phyloP scores from a whole-genome alignment of 2,888 invertebrate genomes.

The Lobophora halterata region DNA sequence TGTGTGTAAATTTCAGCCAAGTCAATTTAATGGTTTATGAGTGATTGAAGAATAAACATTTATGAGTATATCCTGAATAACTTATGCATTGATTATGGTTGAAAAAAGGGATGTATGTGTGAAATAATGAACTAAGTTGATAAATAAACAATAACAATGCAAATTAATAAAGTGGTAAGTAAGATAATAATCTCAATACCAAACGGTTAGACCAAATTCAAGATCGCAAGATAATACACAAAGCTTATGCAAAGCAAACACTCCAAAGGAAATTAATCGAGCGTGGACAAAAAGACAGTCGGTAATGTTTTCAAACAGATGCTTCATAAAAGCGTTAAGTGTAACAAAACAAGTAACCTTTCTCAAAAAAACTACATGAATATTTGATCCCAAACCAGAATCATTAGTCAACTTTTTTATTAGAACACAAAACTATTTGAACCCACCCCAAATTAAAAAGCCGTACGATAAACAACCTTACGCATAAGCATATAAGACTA shows the following conservation, averaged over 20 bases:
- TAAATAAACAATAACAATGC: too few relatives aligned
- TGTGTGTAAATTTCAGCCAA: too few relatives aligned
- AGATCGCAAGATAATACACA: conserved; percentile 1
- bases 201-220: conserved; percentile 4
- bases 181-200: conserved; percentile 4
- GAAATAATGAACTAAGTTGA: too few relatives aligned
- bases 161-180: too few relatives aligned
- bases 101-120: too few relatives aligned
- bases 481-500: not conserved
- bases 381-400: conserved; percentile 77
- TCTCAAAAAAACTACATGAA: conserved; percentile 74
- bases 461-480: conserved; percentile 36
- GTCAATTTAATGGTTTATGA: too few relatives aligned
- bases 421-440: conserved; percentile 15
- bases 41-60: too few relatives aligned
- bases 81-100: too few relatives aligned
- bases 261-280: conserved; percentile 41
- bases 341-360: conserved; percentile 68
- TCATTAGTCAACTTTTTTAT: conserved; percentile 79
- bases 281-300: conserved; percentile 48
- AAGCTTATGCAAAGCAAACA: conserved; percentile 25
- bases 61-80: too few relatives aligned
- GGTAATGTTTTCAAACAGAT: conserved; percentile 70
- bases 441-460: conserved; percentile 10
- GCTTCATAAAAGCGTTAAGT: conserved; percentile 74